Evolutionary conservation across 2,113 vertebrate species (phyloP), one percentile per base, ranked within the genome.

Genomic region (Phalacrocorax aristotelis): DNA sequence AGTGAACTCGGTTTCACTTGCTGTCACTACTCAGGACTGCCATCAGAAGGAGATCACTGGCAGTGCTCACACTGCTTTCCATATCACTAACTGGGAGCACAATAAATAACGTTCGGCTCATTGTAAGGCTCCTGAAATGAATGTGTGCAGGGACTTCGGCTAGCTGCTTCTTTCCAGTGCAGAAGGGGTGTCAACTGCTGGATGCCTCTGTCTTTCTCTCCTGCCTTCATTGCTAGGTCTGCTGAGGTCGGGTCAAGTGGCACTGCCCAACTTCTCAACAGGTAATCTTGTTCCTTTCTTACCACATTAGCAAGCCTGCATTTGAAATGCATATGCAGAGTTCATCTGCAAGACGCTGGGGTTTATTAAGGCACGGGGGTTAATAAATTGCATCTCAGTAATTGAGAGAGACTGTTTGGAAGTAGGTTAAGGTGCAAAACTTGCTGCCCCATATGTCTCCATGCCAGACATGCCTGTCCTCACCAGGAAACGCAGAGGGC

Each of bases 271-370:
- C 80, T 76, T 85, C 88, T 95, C 76, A 13, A 48, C 96, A 97
- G 97, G 97, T 98, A 97, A 88, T 27, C 52, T 68, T 12, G 51
- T 69, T 95, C 80, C 64, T 93, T 92, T 77, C 87, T 62, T 81
- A 85, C 30, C 0, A 4, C 14, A 0, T 49, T 74, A 29, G 38
- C 52, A 36, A 61, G 25, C 19, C 52, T 40, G 57, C 2, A 0
- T 81, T 69, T 52, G 36, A 79, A 92, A 68, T 9, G 51, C 1
- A 0, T 16, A 2, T 10, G 61, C 48, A 14, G 58, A 58, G 72
- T 61, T 40, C 61, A 3, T 64, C 52, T 75, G 66, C 44, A 5
- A 29, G n/a, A 4, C 2, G 3, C 40, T 51, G 86, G 46, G 44
- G 14, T 15, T 94, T 64, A 3, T 36, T 66, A 25, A n/a, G 23